Base-by-base conservation (phyloP, 2,113 vertebrate genomes). In the Brachirus orientalis region DNA sequence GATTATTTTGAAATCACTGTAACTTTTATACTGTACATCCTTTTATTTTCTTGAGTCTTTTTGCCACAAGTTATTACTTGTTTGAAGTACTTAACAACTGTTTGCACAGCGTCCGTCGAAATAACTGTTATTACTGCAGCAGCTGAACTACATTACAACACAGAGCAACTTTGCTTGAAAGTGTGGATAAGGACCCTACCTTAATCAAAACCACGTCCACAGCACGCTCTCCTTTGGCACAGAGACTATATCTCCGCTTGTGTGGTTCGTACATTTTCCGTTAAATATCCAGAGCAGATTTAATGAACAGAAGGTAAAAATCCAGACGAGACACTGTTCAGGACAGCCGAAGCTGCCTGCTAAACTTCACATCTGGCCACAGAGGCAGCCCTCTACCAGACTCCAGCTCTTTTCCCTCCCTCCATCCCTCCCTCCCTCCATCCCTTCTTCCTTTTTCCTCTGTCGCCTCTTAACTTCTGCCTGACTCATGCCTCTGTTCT, bases 201-300 rank as follows among this genome's bases (percentile, higher is more conserved):
- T 98, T 98, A 57, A 98, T 91, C 78, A 99, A 81, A 71, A 99
- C 96, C 88, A 99, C 97, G 66, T 98, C 96, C 79, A 96, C 93
- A 18, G 93, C 89, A 82, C 95, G 93, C 89, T 96, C 95, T 71
- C 95, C 95, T 86, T 94, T 97, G 89, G 95, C 94, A 41, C 95
- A 96, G 41, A 99, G 87, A 83, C 96, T 98, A 87, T 98, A 99
- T 65, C 96, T 94, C 91, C 96, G 90, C 92, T 94, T 98, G 90
- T 98, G 93, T 69, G 97, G 93, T n/a, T 99, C 97, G 7, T 99
- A 99, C 97, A 99, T 99, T 89, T 95, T 90, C 82, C 89, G 75
- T 63, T 59, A 69, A 67, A 61, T 58, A 70, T 59, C 75, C 71
- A 52, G 0, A 8, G 57, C 64, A 73, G 76, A 7, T 10, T 62